phyloP scores from a whole-genome alignment of 2,888 invertebrate species.

The Matsumyia berberina region DNA sequence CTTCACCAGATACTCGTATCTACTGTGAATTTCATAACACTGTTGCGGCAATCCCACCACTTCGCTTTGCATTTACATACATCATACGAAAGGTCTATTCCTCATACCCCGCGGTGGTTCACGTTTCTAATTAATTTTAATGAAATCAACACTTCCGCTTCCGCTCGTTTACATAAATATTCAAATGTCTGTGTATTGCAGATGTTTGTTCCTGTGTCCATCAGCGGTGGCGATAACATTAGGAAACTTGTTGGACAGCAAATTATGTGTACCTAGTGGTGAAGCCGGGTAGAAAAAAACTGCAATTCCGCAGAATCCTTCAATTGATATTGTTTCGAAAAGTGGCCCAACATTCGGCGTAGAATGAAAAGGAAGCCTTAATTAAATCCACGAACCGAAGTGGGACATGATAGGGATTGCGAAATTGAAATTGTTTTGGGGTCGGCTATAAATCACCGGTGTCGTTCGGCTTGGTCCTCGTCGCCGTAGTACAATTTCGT shows the following conservation, averaged over 20 bases:
- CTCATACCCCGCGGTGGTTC: not conserved
- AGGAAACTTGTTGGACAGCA: constrained; percentile 28
- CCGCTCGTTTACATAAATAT: not conserved
- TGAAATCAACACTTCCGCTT: not conserved
- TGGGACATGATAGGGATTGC: constrained; percentile 71
- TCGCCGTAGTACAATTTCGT: constrained; percentile 27
- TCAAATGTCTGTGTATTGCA: not conserved
- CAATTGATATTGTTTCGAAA: constrained; percentile 69
- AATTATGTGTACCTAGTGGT: constrained; percentile 18
- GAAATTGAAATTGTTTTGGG: constrained; percentile 77
- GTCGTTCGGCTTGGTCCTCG: constrained; percentile 51
- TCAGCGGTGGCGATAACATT: constrained; percentile 16
- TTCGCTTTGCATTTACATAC: too few relatives aligned
- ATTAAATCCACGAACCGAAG: constrained; percentile 69
- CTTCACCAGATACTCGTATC: too few relatives aligned
- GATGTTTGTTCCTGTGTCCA: not conserved
- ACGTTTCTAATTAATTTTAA: constrained; percentile 3
- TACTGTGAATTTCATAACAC: too few relatives aligned
- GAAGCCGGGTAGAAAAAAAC: constrained; percentile 24
- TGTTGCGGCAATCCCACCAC: too few relatives aligned
- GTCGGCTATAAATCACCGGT: constrained; percentile 73
- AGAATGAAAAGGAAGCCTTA: constrained; percentile 66
- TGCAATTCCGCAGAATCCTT: constrained; percentile 44
- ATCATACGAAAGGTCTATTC: too few relatives aligned
- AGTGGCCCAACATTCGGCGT: constrained; percentile 50